Conservation (phyloP, 2,113 vertebrate species). For the Ancistrus triradiatus region DNA sequence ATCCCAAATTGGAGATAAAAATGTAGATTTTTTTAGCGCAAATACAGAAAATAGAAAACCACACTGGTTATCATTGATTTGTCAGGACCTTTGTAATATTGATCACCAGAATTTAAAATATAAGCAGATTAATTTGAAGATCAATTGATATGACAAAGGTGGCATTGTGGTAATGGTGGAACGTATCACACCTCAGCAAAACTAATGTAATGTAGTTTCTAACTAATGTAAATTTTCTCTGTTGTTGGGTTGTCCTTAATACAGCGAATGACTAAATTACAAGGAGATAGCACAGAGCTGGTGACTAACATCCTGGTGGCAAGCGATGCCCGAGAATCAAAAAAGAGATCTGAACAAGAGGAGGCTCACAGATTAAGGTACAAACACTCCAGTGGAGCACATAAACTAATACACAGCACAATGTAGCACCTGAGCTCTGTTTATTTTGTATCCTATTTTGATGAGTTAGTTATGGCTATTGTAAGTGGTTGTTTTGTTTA, state of each 20-base stretch:
- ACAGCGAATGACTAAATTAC: slow-evolving; percentile 69
- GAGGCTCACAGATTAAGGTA: slow-evolving; percentile 71
- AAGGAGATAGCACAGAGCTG: slow-evolving; percentile 64
- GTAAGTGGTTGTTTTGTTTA: too few relatives aligned
- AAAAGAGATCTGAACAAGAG: slow-evolving; percentile 63
- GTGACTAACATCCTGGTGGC: slow-evolving; percentile 77
- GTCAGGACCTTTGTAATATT: too few relatives aligned
- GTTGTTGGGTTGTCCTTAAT: neutral
- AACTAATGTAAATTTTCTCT: neutral
- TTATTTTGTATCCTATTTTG: neutral
- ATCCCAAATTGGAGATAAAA: too few relatives aligned
- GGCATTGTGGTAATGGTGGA: too few relatives aligned
- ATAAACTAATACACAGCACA: neutral
- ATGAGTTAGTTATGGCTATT: too few relatives aligned
- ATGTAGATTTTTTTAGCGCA: too few relatives aligned
- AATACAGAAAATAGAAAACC: too few relatives aligned
- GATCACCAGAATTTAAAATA: too few relatives aligned
- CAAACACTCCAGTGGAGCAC: neutral
- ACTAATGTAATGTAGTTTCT: neutral
- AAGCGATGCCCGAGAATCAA: slow-evolving; percentile 67
- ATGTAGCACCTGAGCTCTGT: neutral
- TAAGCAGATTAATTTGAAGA: too few relatives aligned
- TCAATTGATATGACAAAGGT: too few relatives aligned
- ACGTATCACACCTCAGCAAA: neutral
- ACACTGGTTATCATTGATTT: too few relatives aligned